Conservation (phyloP, 2,797 vertebrate genomes). For the Catharus ustulatus region DNA sequence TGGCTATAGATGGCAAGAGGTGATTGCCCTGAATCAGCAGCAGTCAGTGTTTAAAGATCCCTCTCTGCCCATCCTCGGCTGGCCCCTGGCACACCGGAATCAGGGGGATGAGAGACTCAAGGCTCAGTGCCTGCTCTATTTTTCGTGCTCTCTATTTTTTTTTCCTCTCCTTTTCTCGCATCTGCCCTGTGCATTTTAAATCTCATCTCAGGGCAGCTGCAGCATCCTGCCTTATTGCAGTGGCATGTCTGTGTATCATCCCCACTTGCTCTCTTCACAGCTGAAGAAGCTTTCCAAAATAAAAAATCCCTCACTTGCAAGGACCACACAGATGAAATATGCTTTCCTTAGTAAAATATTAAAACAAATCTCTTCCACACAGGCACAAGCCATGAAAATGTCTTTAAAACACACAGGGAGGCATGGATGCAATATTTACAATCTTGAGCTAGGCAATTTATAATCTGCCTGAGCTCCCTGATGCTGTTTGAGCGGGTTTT, state of each 20-base stretch:
- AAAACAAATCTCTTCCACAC: slow-evolving; percentile 39
- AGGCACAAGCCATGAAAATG: slow-evolving; percentile 1
- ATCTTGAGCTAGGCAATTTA: slow-evolving; percentile 29
- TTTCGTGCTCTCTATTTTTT: not conserved
- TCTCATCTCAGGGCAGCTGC: not conserved
- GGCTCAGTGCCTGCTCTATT: not conserved
- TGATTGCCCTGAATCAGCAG: not conserved
- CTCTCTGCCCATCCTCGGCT: not conserved
- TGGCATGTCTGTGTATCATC: not conserved
- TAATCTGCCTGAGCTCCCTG: not conserved
- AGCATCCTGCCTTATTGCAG: not conserved
- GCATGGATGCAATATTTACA: slow-evolving; percentile 53
- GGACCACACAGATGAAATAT: not conserved
- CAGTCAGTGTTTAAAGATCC: not conserved
- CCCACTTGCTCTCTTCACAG: not conserved
- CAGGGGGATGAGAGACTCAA: not conserved
- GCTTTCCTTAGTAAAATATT: slow-evolving; percentile 38
- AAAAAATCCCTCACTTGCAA: not conserved
- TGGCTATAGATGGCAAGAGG: not conserved
- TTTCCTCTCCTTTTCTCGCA: rapidly evolving
- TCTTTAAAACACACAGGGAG: slow-evolving; percentile 21
- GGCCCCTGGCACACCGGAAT: not conserved
- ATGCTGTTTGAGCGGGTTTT: not conserved
- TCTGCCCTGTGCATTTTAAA: not conserved
- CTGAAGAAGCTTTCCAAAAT: slow-evolving; percentile 12